These are phyloP conservation scores for Myotis findleyi DNA, from an alignment of 2,797 vertebrate genomes.

Conservation along the genomic window DNA sequence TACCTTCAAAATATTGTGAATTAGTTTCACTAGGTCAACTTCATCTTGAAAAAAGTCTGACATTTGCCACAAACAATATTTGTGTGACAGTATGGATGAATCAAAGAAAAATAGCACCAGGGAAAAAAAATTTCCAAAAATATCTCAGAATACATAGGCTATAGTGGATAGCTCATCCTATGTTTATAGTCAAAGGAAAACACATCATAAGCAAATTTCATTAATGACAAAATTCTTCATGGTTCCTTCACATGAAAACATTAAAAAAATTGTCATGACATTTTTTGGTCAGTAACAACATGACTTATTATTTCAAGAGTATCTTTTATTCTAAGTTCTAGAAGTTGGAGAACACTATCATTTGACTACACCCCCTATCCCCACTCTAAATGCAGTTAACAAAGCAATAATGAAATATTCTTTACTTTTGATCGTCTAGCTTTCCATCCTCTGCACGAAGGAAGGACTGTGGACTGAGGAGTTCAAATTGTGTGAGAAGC, in stretches of 20 bases:
- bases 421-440: conserved; percentile 85
- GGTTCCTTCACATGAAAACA: not conserved
- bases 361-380: not conserved
- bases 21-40: not conserved
- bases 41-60: not conserved
- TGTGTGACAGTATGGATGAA: not conserved
- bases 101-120: not conserved
- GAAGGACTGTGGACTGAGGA: conserved; percentile 94
- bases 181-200: not conserved
- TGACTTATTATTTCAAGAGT: not conserved
- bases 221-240: not conserved
- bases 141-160: not conserved
- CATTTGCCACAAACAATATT: conserved; percentile 6
- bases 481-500: conserved; percentile 92
- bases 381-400: not conserved
- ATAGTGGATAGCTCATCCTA: not conserved
- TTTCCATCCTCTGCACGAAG: conserved; percentile 93
- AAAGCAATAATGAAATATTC: not conserved
- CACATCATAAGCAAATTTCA: not conserved
- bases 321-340: not conserved
- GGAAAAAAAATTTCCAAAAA: not conserved
- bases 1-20: conserved; percentile 34
- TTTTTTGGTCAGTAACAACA: not conserved
- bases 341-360: not conserved
- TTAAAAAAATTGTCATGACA: not conserved